phyloP scores from a whole-genome alignment of 1,140 invertebrate genomes.

The Hylyphantes graminicola region DNA sequence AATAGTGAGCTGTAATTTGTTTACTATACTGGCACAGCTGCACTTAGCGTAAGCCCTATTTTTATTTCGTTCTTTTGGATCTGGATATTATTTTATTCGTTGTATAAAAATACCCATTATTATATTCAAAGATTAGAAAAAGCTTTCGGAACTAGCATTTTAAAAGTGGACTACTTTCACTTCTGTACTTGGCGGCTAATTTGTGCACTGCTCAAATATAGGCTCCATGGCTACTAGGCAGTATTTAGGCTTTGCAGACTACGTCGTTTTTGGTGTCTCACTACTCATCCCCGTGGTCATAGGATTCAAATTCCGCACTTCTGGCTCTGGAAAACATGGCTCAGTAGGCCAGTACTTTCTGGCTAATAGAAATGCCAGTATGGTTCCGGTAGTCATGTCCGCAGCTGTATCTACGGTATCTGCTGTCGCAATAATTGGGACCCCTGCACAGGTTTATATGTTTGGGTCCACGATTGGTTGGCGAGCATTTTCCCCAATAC shows the following conservation, averaged over 20 bases:
- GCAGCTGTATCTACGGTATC: not conserved
- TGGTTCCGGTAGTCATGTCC: slow-evolving; percentile 3
- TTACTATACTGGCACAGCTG: too few relatives aligned
- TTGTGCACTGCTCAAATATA: too few relatives aligned
- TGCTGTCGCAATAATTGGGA: not conserved
- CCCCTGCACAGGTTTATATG: not conserved
- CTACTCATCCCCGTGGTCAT: not conserved
- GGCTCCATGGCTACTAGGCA: slow-evolving; percentile 1
- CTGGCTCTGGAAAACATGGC: not conserved
- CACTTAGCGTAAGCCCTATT: too few relatives aligned
- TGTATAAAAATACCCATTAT: too few relatives aligned
- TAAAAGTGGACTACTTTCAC: too few relatives aligned
- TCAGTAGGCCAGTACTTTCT: slow-evolving; percentile 3
- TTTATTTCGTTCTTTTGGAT: too few relatives aligned
- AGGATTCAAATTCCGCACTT: not conserved
- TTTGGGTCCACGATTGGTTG: not conserved
- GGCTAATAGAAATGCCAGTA: not conserved
- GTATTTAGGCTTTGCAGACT: not conserved
- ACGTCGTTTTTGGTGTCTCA: not conserved
- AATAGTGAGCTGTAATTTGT: too few relatives aligned
- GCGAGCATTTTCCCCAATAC: not conserved
- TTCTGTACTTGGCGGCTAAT: too few relatives aligned
- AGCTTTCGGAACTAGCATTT: too few relatives aligned
- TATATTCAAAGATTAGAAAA: too few relatives aligned
- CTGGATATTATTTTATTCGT: too few relatives aligned